A percentile compares a stretch with the other conserved stretches of the same genome.
These are phyloP conservation scores for Pungitius pungitius DNA, from an alignment of 2,113 vertebrate genomes.

Conservation along the genomic window DNA sequence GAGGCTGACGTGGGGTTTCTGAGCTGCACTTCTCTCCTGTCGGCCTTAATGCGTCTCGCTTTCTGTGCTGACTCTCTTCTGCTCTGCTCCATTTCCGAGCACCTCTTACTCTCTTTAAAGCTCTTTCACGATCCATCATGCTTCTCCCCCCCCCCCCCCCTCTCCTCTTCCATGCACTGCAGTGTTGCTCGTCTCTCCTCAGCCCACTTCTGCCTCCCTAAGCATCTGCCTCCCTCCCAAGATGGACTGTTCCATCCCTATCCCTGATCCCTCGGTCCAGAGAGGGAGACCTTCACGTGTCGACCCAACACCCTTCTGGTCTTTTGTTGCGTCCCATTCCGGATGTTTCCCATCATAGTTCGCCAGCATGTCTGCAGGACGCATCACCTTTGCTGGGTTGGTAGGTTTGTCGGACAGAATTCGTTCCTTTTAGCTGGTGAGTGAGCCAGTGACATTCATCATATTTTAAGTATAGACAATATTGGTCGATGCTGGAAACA, in stretches of 20 bases:
- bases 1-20: not conserved
- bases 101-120: conserved; percentile 14
- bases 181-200: conserved; percentile 25
- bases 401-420: not conserved
- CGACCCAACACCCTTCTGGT: not conserved
- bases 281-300: too few relatives aligned
- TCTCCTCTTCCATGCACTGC: conserved; percentile 25
- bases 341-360: not conserved
- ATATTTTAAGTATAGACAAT: not conserved
- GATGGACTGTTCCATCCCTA: too few relatives aligned
- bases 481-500: not conserved
- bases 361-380: not conserved
- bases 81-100: conserved; percentile 26
- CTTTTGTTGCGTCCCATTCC: not conserved
- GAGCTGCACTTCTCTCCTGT: not conserved
- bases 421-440: not conserved
- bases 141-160: conserved; percentile 1
- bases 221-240: conserved; percentile 15
- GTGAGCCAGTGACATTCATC: not conserved
- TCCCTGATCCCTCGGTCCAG: too few relatives aligned
- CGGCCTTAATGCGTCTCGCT: fast-evolving
- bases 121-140: conserved; percentile 8
- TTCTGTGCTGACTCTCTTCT: conserved; percentile 31
- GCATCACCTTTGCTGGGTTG: not conserved
- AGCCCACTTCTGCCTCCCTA: conserved; percentile 29